phyloP scores from a whole-genome alignment of 2,888 invertebrate genomes.

The Teinopalpus imperialis region DNA sequence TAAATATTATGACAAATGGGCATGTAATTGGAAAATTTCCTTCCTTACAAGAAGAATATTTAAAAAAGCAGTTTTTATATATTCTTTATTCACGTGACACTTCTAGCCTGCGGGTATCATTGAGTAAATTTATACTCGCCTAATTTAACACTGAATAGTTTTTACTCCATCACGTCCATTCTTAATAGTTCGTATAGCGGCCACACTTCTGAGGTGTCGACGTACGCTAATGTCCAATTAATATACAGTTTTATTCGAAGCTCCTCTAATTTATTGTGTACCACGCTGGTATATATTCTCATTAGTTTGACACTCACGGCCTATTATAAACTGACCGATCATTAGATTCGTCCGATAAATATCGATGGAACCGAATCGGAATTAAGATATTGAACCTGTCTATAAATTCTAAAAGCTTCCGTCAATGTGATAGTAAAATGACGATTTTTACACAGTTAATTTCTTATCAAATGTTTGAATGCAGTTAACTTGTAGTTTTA shows the following conservation, averaged over 20 bases:
- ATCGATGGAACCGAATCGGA: constrained; percentile 56
- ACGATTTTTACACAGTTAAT: constrained; percentile 4
- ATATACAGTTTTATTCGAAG: constrained; percentile 72
- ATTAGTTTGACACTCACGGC: constrained; percentile 74
- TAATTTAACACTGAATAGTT: constrained; percentile 16
- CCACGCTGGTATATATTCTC: constrained; percentile 71
- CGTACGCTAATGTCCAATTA: constrained; percentile 75
- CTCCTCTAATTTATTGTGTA: constrained; percentile 71
- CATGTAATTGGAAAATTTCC: too few relatives aligned
- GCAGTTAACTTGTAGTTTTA: constrained; percentile 54
- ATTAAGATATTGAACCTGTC: constrained; percentile 64
- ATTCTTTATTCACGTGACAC: too few relatives aligned
- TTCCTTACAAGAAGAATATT: too few relatives aligned
- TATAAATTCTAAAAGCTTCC: constrained; percentile 54
- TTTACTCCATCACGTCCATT: constrained; percentile 1
- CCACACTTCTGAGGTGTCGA: constrained; percentile 49
- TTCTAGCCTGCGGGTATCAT: not conserved
- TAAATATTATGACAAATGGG: too few relatives aligned
- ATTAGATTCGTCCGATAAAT: constrained; percentile 72
- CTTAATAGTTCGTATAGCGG: constrained; percentile 7
- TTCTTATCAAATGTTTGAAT: constrained; percentile 50
- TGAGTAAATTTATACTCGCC: constrained; percentile 3
- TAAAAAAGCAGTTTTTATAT: too few relatives aligned
- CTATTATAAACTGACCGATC: constrained; percentile 70
- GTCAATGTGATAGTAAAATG: constrained; percentile 32